Base-by-base conservation (phyloP, 2,888 invertebrate genomes). In the Orthosia gracilis region DNA sequence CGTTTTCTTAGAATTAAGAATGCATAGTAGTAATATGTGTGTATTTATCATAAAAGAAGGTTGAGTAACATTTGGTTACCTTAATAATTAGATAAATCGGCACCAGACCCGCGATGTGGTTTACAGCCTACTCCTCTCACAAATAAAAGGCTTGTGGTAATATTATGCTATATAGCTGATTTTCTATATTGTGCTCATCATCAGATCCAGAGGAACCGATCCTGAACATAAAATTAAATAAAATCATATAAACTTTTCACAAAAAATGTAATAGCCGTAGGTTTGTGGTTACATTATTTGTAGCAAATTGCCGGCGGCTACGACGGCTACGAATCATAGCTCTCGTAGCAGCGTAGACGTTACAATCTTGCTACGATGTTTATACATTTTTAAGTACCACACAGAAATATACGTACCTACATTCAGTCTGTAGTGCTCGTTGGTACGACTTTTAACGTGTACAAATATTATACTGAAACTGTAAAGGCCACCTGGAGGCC, bases 241-340 rank as follows among this genome's bases (percentile, higher is more conserved):
- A 78, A 78, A 76, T 70, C 40, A 21, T 45, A 67, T 57, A 57
- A 61, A 69, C 4, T 75, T 69, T 72, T 49, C 65, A 69, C 78
- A 70, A 73, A 76, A 73, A 70, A 76, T 68, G 61, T 69, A 82
- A 78, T 68, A 15, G 50, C 59, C n/a, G 57, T 61, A 55, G 58
- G 70, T 76, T 73, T 73, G 75, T 64, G 69, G 80, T 76, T 76
- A 78, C 75, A 73, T 75, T 82, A 82, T 73, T 75, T 73, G 83
- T 73, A 75, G 69, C 69, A 62, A 75, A 75, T 58, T 68, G 71
- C 82, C 64, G 49, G 67, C 74, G 69, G 82, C 79, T 59, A 77
- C 70, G 68, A 47, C 68, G 45, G 68, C 70, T 82, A 75, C 78
- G 61, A 82, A 67, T 73, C 83, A 68, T 79, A 69, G 79, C 72